Percentiles rank a stretch among this genome's conserved stretches.
Evolutionary conservation across 2,888 invertebrate genomes (phyloP).

Genomic region (Drosophila hamatofila): DNA sequence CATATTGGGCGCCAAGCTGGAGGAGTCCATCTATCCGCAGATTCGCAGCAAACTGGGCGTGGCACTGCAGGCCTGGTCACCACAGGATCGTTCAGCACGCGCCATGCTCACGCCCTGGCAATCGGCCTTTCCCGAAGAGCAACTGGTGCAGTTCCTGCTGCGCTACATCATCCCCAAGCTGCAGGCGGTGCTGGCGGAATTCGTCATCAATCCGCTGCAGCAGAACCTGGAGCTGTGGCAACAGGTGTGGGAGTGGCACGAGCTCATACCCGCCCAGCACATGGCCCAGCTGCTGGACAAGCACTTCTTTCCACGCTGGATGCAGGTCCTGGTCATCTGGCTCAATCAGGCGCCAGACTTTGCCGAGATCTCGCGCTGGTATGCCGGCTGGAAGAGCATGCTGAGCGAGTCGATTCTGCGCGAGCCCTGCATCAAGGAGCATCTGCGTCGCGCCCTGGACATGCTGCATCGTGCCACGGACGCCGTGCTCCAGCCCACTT

Average conservation of each 20-base stretch:
- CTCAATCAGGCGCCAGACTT: constrained; percentile 95
- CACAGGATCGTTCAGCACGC: constrained; percentile 96
- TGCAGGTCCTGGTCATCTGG: constrained; percentile 94
- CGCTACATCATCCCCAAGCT: constrained; percentile 96
- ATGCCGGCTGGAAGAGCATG: constrained; percentile 88
- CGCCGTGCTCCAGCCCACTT: constrained; percentile 85
- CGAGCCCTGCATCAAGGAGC: constrained; percentile 88
- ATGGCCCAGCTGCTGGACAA: constrained; percentile 94
- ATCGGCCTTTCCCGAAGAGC: constrained; percentile 89
- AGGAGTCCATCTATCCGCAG: constrained; percentile 91
- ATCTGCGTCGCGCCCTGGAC: constrained; percentile 95
- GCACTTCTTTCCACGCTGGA: constrained; percentile 97
- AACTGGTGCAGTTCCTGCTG: constrained; percentile 92
- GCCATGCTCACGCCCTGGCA: constrained; percentile 97
- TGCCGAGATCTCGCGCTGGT: constrained; percentile 96
- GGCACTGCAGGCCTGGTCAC: constrained; percentile 97
- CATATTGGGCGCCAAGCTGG: constrained; percentile 88
- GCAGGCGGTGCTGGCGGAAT: constrained; percentile 89
- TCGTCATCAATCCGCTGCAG: constrained; percentile 90
- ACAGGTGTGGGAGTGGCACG: constrained; percentile 97
- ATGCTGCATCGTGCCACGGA: constrained; percentile 95
- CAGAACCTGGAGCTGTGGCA: constrained; percentile 95
- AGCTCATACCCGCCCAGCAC: constrained; percentile 91
- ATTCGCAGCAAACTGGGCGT: constrained; percentile 96
- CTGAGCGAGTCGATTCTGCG: constrained; percentile 86